Evolutionary conservation across 2,888 invertebrate species (phyloP).

Genomic region (Caprella mutica): DNA sequence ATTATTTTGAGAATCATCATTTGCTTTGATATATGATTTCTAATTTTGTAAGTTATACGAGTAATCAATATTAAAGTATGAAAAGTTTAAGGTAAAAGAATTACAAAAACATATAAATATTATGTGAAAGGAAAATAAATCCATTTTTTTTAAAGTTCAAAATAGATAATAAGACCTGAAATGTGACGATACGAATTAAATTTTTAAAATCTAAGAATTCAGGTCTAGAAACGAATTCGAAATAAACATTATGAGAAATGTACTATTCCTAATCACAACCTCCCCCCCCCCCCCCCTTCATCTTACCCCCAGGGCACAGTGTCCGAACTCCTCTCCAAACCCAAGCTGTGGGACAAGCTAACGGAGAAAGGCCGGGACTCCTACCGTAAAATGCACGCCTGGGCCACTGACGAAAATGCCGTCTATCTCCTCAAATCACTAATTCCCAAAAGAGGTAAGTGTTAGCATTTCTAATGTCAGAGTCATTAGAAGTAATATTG

Average conservation of each 20-base stretch:
- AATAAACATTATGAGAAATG: conserved; percentile 99
- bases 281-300: conserved; percentile 99
- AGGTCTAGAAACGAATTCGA: conserved; percentile 98
- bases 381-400: conserved; percentile 98
- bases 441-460: conserved; percentile 92
- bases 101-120: no score
- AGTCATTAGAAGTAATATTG: background rate
- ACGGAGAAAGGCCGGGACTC: conserved; percentile 99
- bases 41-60: no score
- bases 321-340: conserved; percentile 93
- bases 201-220: no score
- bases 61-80: no score
- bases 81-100: no score
- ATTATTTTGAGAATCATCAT: no score
- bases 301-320: conserved; percentile 78
- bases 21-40: no score
- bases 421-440: conserved; percentile 93
- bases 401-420: conserved; percentile 96
- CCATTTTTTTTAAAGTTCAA: no score
- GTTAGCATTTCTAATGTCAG: background rate
- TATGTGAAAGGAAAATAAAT: no score
- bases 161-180: no score
- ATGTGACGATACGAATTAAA: no score
- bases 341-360: conserved; percentile 98
- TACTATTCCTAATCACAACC: conserved; percentile 94